Evolutionary conservation across 2,888 invertebrate genomes (phyloP).

Genomic region (Apoda limacodes): DNA sequence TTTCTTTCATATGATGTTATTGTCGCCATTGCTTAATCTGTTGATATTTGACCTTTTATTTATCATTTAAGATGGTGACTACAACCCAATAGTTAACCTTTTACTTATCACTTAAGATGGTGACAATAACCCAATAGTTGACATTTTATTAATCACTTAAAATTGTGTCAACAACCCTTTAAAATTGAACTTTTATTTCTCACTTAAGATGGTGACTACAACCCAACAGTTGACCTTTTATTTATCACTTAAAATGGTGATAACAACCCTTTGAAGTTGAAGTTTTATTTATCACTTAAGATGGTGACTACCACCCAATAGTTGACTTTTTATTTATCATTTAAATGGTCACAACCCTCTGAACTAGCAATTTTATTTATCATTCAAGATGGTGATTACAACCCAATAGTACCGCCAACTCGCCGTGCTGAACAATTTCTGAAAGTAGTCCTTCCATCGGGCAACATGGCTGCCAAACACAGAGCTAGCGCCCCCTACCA

Average conservation of each 20-base stretch:
- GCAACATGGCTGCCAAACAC: constrained; percentile 75
- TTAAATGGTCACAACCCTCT: not conserved
- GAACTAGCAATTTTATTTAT: not conserved
- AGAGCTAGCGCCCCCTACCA: constrained; percentile 77
- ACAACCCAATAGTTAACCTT: constrained; percentile 31
- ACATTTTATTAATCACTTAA: too few relatives aligned
- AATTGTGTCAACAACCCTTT: not conserved
- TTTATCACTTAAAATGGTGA: not conserved
- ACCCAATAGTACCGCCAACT: constrained; percentile 42
- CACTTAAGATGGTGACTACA: constrained; percentile 35
- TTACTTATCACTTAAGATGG: not conserved
- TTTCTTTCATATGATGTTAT: too few relatives aligned
- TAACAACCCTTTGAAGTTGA: not conserved
- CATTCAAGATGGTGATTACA: constrained; percentile 35
- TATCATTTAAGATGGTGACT: constrained; percentile 31
- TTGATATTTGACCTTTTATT: too few relatives aligned
- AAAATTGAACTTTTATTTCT: not conserved
- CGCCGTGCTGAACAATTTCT: constrained; percentile 50
- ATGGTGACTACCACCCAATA: constrained; percentile 41
- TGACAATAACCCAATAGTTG: too few relatives aligned
- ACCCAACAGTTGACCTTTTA: constrained; percentile 48
- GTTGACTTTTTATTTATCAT: too few relatives aligned
- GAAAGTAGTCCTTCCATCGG: constrained; percentile 68
- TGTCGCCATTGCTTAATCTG: too few relatives aligned
- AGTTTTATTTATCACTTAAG: constrained; percentile 20